Conservation (phyloP, 2,888 invertebrate species). For the Cistogaster globosa region DNA sequence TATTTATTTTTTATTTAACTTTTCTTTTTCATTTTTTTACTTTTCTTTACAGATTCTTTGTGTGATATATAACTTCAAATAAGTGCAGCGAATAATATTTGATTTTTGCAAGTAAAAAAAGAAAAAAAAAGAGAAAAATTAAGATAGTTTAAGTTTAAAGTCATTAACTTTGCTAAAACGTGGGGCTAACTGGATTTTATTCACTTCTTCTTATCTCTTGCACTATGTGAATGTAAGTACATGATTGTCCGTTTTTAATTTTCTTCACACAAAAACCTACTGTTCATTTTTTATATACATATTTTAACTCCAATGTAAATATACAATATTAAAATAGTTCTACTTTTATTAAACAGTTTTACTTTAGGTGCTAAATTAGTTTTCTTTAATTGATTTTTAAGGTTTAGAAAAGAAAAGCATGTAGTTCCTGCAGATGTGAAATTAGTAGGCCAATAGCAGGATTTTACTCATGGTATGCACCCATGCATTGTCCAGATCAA, state of each 20-base stretch:
- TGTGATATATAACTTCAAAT: constrained; percentile 2
- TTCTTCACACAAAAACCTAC: not conserved
- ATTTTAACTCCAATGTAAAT: too few relatives aligned
- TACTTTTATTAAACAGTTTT: too few relatives aligned
- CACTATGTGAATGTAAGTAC: constrained; percentile 63
- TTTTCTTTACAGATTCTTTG: constrained; percentile 41
- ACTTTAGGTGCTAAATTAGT: too few relatives aligned
- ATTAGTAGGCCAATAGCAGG: too few relatives aligned
- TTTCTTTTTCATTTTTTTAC: not conserved
- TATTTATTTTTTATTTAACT: not conserved
- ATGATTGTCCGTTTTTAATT: not conserved
- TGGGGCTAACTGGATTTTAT: not conserved
- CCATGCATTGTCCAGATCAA: too few relatives aligned
- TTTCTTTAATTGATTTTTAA: too few relatives aligned
- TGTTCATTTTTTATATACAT: too few relatives aligned
- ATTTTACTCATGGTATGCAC: too few relatives aligned
- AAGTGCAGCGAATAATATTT: constrained; percentile 7
- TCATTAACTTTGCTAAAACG: not conserved
- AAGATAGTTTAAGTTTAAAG: not conserved
- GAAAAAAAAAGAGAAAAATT: not conserved
- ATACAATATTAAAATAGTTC: too few relatives aligned
- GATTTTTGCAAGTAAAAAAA: not conserved
- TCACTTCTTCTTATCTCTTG: not conserved
- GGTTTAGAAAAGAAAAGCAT: too few relatives aligned
- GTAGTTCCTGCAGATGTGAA: too few relatives aligned